Evolutionary conservation across 2,797 vertebrate species (phyloP), one percentile per base, ranked within the genome.

Genomic region (Argyrosomus regius): DNA sequence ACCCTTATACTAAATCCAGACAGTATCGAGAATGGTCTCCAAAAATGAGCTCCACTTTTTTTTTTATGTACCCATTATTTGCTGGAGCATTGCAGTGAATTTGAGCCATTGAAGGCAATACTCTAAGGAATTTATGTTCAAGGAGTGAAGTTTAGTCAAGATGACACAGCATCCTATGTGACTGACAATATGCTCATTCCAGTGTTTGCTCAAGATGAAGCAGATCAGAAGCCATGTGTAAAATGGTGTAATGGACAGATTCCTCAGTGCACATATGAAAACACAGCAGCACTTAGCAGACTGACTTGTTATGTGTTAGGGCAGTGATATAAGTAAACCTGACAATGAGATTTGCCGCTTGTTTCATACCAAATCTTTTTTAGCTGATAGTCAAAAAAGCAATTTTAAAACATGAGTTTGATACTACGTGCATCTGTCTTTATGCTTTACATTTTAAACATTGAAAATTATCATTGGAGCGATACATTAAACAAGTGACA

Each of bases 181-280:
- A 67, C 45, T n/a, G 54, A 71, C 60, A 43, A 66, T 72, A 66
- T 26, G 58, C 24, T 65, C 31, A 63, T 20, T 46, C 12, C n/a
- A 66, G 22, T 39, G 57, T 77, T 78, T 67, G 52, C 56, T 20
- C 43, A 9, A 50, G 39, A 61, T 46, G 28, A 49, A n/a, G 64
- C 39, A 35, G 45, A 67, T 73, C 22, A 58, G 46, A 79, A 17
- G 28, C 9, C 26, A 63, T 56, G 58, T 45, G 39, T 61, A 68
- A 62, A 76, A 66, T 26, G 31, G 35, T 3, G 6, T 26, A 56
- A 58, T 52, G 24, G 57, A 66, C 52, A 66, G 48, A 76, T 72
- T 73, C n/a, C 31, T 35, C 18, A 31, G 45, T 3, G 35, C n/a
- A 71, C 46, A 65, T 16, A 45, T 59, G 12, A n/a, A 64, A 54